Evolutionary conservation across 2,113 vertebrate species (phyloP), one percentile per base, ranked within the genome.

Genomic region (Chinchilla lanigera): DNA sequence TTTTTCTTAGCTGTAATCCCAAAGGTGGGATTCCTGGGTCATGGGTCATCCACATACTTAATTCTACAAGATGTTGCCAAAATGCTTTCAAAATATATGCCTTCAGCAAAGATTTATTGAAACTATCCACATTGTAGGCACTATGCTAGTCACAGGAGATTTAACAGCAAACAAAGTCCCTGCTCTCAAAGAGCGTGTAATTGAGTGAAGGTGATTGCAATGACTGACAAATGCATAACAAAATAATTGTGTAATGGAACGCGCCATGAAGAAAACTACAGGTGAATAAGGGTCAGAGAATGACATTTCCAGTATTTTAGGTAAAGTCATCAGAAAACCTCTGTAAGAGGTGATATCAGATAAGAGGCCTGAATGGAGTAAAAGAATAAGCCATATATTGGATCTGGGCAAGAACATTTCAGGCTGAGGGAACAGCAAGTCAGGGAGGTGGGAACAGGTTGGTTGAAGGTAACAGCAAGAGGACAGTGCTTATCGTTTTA

Each of bases 31-130:
- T 30, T 63, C 35, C 75, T 77, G 10, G 33, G 78, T 81, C 85
- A 71, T 63, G 44, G 56, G 38, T 54, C 85, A 93, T 77, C 47
- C 61, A 13, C 13, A 35, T 71, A 89, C n/a, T 90, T 78, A 41
- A 83, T 93, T 86, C 89, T 82, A 73, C 1, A 38, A 81, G 50
- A 30, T n/a, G 67, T 58, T 93, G 22, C n/a, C 65, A 93, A 80
- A 95, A 69, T 75, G n/a, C 35, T 93, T 82, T 85, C 56, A 83
- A 90, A 94, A 92, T 50, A 14, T 26, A 50, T 38, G 75, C 19
- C 88, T 78, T 82, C 41, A 54, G 84, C 30, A 88, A 93, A 93
- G 77, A 77, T 50, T 58, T 94, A 92, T 41, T 96, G 60, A 94
- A 63, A 78, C 17, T 69, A 91, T 63, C 33, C 35, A 73, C 19